Evolutionary conservation across 2,888 invertebrate species (phyloP), one percentile per base, ranked within the genome.

Genomic region (Nysson spinosus): DNA sequence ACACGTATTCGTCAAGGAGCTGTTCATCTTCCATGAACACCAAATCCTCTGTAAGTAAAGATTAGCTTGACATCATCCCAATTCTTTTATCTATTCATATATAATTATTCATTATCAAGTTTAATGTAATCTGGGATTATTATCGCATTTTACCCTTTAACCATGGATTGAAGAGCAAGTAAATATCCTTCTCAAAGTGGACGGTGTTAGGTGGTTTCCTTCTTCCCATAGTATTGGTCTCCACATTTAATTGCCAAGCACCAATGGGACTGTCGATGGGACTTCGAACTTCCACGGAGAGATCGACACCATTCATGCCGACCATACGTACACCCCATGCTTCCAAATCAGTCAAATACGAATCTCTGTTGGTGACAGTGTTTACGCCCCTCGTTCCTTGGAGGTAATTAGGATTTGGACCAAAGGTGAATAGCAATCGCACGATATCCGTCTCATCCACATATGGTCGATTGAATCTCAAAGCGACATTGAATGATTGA

Each of bases 141-240:
- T 32, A 32, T 37, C 9, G 4, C 11, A 3, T 1, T 12, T 84
- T 87, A 95, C 95, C 93, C 89, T 92, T 91, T 70, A 91, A 90
- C 95, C 95, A 95, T 0, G 96, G 95, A 85, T 95, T 96, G 88
- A 95, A 95, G 7, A 96, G 88, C 14, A 96, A 88, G 86, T 93
- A 95, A 54, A 95, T 83, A 49, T 92, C 92, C 54, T 91, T 91
- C 5, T 92, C 92, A 71, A 91, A 92, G 63, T 90, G 90, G 77
- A 89, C 92, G 1, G 79, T 79, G 4, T 88, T 87, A 0, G 88
- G 88, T 0, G 87, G 82, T 1, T 87, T 80, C 7, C 68, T 81
- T 14, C 86, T 84, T 39, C 86, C 88, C 69, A 88, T 84, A 20
- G 88, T 79, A 14, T 89, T 89, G 1, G 92, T 92, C 69, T 92